A percentile compares a stretch with the other conserved stretches of the same genome.
Conservation (phyloP, 2,888 invertebrate genomes). For the Leptinotarsa peninsularis region DNA sequence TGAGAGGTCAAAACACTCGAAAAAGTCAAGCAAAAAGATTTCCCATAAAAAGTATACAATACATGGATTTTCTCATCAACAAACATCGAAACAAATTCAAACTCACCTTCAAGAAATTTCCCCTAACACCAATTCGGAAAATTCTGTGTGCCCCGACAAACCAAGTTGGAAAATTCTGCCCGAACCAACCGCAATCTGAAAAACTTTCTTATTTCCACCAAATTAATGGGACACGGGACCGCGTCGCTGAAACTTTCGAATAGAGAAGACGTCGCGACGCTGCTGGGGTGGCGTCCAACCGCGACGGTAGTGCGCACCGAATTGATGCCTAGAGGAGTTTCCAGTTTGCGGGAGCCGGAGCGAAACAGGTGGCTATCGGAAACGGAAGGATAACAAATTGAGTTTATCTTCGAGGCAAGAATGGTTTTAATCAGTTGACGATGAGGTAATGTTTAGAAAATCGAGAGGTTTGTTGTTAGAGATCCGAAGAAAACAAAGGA, state of each 20-base stretch:
- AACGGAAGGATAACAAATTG: not conserved
- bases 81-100: not conserved
- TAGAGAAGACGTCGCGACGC: conserved; percentile 3
- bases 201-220: not conserved
- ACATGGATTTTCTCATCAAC: no score
- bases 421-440: not conserved
- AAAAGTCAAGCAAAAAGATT: no score
- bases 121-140: not conserved
- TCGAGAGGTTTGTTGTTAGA: no score
- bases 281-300: conserved; percentile 1
- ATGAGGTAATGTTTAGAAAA: no score
- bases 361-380: conserved; percentile 18
- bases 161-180: not conserved
- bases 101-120: not conserved
- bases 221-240: not conserved
- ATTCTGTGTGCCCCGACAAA: not conserved
- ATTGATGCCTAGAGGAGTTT: conserved; percentile 5
- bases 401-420: not conserved
- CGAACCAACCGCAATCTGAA: no score
- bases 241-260: conserved; percentile 3
- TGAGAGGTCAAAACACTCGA: no score
- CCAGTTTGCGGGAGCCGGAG: not conserved
- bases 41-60: no score
- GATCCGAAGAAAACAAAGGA: no score
- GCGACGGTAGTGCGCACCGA: conserved; percentile 6